Conservation (phyloP, 1,140 invertebrate genomes). For the Cryptotermes secundus region DNA sequence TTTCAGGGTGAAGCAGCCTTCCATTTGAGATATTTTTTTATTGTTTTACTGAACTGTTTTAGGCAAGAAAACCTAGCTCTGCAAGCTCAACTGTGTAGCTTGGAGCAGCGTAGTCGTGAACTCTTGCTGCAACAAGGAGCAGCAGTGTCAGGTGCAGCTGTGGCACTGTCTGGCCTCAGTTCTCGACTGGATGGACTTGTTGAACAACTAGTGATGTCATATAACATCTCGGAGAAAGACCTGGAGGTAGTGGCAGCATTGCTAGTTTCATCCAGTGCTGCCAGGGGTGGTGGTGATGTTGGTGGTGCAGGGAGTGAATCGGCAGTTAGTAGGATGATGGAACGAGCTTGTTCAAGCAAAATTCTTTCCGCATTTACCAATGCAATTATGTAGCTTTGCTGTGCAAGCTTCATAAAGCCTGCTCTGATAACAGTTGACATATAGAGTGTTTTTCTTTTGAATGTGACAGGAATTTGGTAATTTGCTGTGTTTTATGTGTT, state of each 20-base stretch:
- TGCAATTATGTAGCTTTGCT: neutral
- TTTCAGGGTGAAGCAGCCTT: no score
- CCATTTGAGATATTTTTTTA: no score
- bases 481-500: neutral
- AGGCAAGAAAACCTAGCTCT: constrained; percentile 69
- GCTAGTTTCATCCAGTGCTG: neutral
- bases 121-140: constrained; percentile 67
- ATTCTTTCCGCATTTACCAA: neutral
- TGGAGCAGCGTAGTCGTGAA: constrained; percentile 64
- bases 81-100: constrained; percentile 59
- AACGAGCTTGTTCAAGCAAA: neutral
- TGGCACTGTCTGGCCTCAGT: constrained; percentile 68
- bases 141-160: constrained; percentile 66
- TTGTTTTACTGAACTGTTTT: constrained; percentile 34
- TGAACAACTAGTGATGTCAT: constrained; percentile 68
- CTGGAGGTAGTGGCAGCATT: constrained; percentile 58
- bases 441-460: neutral
- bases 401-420: neutral
- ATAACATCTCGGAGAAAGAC: constrained; percentile 72
- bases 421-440: neutral
- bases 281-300: neutral
- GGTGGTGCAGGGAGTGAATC: neutral
- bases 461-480: neutral
- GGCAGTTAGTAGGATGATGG: constrained; percentile 18
- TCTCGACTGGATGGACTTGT: constrained; percentile 67